These are phyloP conservation scores for Eupithecia exiguata DNA, from an alignment of 2,888 invertebrate genomes.

Conservation along the genomic window DNA sequence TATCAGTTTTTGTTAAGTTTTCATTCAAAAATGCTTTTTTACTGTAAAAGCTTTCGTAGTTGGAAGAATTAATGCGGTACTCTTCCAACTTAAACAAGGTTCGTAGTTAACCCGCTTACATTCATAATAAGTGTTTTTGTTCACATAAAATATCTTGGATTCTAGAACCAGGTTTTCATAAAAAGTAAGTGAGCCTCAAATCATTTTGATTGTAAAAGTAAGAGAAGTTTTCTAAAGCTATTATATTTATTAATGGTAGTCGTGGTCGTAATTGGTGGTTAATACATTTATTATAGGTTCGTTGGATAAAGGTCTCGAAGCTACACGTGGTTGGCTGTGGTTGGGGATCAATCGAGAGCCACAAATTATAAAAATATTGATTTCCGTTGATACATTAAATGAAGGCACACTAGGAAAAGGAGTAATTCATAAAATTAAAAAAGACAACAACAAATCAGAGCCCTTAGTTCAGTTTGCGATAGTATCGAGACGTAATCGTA, in stretches of 20 bases:
- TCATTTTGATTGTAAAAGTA: slow-evolving; percentile 34
- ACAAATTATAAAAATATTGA: too few relatives aligned
- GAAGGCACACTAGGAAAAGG: too few relatives aligned
- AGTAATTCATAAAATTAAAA: too few relatives aligned
- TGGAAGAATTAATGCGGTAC: too few relatives aligned
- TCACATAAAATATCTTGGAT: not conserved
- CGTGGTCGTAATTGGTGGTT: slow-evolving; percentile 36
- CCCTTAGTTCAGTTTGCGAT: too few relatives aligned
- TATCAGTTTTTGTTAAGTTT: not conserved
- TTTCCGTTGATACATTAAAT: too few relatives aligned
- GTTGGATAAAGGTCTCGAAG: slow-evolving; percentile 15
- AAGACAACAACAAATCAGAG: too few relatives aligned
- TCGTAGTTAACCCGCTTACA: too few relatives aligned
- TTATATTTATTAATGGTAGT: slow-evolving; percentile 37
- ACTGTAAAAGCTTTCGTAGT: too few relatives aligned
- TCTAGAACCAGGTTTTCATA: too few relatives aligned
- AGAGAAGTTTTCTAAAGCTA: slow-evolving; percentile 33
- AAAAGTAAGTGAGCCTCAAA: slow-evolving; percentile 10
- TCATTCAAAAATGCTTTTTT: not conserved
- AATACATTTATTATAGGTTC: slow-evolving; percentile 39
- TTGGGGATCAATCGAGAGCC: not conserved
- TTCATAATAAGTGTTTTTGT: not conserved
- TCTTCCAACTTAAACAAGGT: too few relatives aligned
- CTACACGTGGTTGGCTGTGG: slow-evolving; percentile 4
- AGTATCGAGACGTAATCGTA: too few relatives aligned